Evolutionary conservation across 2,113 vertebrate species (phyloP), one percentile per base, ranked within the genome.

Genomic region (Anoplopoma fimbria): DNA sequence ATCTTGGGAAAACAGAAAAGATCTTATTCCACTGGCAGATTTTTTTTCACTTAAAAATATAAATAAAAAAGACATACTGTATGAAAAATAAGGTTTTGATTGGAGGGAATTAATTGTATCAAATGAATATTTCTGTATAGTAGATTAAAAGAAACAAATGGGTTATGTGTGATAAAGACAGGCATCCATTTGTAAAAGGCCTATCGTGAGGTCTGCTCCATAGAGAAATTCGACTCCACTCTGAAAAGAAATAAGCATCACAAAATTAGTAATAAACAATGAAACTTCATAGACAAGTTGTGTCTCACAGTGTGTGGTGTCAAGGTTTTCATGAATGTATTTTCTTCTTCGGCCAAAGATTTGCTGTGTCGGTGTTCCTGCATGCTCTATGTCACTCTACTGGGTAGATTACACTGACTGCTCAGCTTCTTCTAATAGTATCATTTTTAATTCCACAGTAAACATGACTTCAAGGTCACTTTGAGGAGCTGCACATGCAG

Each of bases 171-270:
- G 27, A 65, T 38, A 0, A 15, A 45, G 34, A 60, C n/a, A 38
- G 6, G 38, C 0, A 38, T 31, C 42, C 25, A 38, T 53, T 57
- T 60, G 15, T 36, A 57, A 13, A 7, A 51, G 75, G 36, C 53
- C 42, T 71, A 27, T 13, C 1, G n/a, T 93, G 82, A 89, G 64
- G 71, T 87, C 71, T 93, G 93, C 27, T 95, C 95, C 89, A 94
- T 71, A 45, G 60, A 84, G 90, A 96, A 95, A 89, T 88, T 89
- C 10, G 95, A 92, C 74, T 94, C 93, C 5, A 3, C 83, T 47
- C 95, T 96, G 90, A 21, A 63, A 71, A 89, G 55, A 82, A 29
- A 84, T 81, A 31, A 84, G 12, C 29, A 69, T 76, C n/a, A 64
- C 1, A 79, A 6, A 0, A 79, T 19, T 1, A 23, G 13, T 61